Base-by-base conservation (phyloP, 1,140 invertebrate genomes). In the Dendrolimus punctatus region DNA sequence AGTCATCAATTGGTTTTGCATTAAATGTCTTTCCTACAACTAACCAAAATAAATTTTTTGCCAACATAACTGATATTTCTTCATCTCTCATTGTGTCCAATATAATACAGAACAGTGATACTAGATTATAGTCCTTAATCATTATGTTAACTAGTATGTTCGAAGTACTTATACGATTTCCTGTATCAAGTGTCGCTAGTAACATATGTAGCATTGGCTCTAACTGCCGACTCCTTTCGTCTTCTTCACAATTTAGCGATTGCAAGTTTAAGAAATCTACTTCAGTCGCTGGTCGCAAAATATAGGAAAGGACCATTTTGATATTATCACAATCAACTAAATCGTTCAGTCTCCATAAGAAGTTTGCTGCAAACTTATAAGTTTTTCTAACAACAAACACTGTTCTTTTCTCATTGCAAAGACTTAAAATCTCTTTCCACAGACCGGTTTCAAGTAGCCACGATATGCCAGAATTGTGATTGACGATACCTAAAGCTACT, bases 351-450 rank as follows among this genome's bases (percentile, higher is more conserved):
- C 68, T 71, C 83, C 83, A 86, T 5, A 80, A 46, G 38, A 86
- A 78, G 39, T 57, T 61, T 5, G 76, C 58, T 6, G 68, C 70
- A 54, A 84, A 86, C 50, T 82, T 80, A 57, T 82, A 79, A 8
- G 73, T 72, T 61, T 80, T 70, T 6, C 83, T 60, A 6, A 79
- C 58, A 39, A 83, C 71, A 61, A 83, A 86, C 0, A 86, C 76
- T 2, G 83, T 84, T 49, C 70, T 61, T 49, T 69, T 74, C 38
- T 78, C 64, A 52, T 78, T 67, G 39, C 73, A 71, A 5, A 81
- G 56, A 40, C 37, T 70, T 8, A 83, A 46, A 41, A 86, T 78
- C 51, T 83, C 70, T 57, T 71, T 80, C 75, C 80, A 86, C n/a
- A 65, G 53, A 5, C 60, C 73, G 46, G 59, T 73, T 52, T 76